These are phyloP conservation scores for Synaphobranchus kaupii DNA, from an alignment of 2,797 vertebrate species.

Conservation along the genomic window DNA sequence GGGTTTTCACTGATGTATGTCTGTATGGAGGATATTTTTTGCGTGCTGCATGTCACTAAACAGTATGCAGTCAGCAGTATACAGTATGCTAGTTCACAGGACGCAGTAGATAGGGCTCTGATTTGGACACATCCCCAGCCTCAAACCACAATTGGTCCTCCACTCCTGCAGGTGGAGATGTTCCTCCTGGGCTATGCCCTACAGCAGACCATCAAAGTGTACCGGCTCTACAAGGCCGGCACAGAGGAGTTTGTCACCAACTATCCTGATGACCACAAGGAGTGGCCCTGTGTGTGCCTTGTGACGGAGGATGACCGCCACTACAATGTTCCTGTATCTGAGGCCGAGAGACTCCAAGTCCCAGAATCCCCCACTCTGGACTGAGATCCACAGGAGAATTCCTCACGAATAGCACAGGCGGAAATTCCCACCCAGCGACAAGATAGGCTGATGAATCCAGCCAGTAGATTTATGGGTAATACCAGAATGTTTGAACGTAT, in stretches of 20 bases:
- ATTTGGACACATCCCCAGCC: too few species aligned
- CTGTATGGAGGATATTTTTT: too few species aligned
- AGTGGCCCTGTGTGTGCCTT: constrained; percentile 77
- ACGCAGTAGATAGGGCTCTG: too few species aligned
- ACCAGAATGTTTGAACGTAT: background rate
- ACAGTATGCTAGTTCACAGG: too few species aligned
- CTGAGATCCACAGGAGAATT: background rate
- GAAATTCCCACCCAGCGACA: background rate
- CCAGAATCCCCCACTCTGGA: background rate
- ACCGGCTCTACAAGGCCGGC: constrained; percentile 78
- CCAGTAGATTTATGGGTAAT: background rate
- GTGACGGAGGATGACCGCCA: constrained; percentile 86
- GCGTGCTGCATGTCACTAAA: too few species aligned
- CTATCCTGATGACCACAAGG: constrained; percentile 73
- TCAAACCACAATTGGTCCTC: too few species aligned
- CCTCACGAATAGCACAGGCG: background rate
- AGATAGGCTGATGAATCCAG: background rate
- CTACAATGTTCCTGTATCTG: constrained; percentile 79
- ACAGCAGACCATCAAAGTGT: constrained; percentile 76
- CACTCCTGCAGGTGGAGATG: constrained; percentile 79
- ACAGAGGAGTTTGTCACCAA: constrained; percentile 82
- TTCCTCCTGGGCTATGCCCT: constrained; percentile 85
- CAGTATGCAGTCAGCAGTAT: too few species aligned
- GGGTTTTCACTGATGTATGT: too few species aligned
- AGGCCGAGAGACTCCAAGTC: constrained; percentile 64